Base-by-base conservation (phyloP, 2,797 vertebrate genomes). In the Lepus oiostolus region DNA sequence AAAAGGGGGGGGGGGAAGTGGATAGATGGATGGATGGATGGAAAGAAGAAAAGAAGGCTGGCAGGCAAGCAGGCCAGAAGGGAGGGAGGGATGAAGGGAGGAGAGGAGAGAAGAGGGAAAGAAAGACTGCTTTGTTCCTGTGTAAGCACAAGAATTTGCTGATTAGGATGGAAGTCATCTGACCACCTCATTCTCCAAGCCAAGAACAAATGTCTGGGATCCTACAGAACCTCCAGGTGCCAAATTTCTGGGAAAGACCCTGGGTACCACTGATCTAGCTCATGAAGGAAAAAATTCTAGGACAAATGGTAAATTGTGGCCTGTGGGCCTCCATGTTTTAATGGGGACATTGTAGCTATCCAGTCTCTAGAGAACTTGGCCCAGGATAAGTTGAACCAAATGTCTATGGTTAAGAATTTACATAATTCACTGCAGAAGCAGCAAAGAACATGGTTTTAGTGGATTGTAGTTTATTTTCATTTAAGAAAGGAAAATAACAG, bases 311-410 rank as follows among this genome's bases (percentile, higher is more conserved):
- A 52, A 65, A 84, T 5, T 11, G 35, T 88, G 68, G 14, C 10
- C 81, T 86, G 2, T 58, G 67, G 22, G 32, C 32, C 47, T 16
- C 4, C 2, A 21, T 19, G 22, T 62, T 90, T 80, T 47, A 4
- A 13, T 38, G 85, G 47, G 60, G 8, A 83, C 92, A 88, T 52
- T 81, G 32, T 68, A 86, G 47, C 26, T 28, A 12, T 83, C 47
- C n/a, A 74, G 3, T 82, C 72, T 93, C 87, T 82, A 30, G 28
- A 76, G 38, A 60, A 12, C 13, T 79, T 70, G 76, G 24, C 26
- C 54, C 42, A 91, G 88, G 35, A 91, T 77, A 89, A 84, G 67
- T 50, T 80, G 50, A 54, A 77, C 14, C n/a, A 91, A 95, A 80
- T 81, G 72, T 80, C 86, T 91, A 1, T 58, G 26, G 92, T 10